Evolutionary conservation across 2,797 vertebrate species (phyloP).

Genomic region (Muraenolepis orangiensis): DNA sequence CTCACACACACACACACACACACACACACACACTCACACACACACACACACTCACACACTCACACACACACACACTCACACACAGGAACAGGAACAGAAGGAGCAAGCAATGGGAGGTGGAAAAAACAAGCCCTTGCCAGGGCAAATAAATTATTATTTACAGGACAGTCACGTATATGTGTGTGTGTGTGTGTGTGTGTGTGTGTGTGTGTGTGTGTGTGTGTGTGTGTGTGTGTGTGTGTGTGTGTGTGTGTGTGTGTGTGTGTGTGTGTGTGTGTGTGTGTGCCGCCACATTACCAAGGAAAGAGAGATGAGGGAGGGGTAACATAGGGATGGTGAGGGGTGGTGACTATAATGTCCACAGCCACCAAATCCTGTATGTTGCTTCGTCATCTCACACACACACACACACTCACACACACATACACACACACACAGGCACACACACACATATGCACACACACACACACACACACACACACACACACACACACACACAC

Average conservation of each 20-base stretch:
- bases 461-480: neutral
- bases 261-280: no score
- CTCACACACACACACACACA: neutral
- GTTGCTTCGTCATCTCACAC: neutral
- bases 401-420: no score
- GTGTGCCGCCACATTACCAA: neutral
- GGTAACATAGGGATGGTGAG: neutral
- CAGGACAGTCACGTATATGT: neutral
- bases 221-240: neutral
- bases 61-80: constrained; percentile 16
- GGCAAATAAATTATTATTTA: neutral
- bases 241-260: no score
- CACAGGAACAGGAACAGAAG: neutral
- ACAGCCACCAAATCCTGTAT: neutral
- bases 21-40: neutral
- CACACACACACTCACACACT: neutral
- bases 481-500: neutral
- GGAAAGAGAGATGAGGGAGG: neutral
- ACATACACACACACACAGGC: neutral
- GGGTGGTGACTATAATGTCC: neutral
- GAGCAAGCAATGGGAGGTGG: neutral
- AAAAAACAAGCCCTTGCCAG: neutral
- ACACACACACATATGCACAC: neutral
- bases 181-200: no score
- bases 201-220: no score